Evolutionary conservation across 2,888 invertebrate genomes (phyloP), one percentile per base, ranked within the genome.

Genomic region (Alviniconcha strummeri): DNA sequence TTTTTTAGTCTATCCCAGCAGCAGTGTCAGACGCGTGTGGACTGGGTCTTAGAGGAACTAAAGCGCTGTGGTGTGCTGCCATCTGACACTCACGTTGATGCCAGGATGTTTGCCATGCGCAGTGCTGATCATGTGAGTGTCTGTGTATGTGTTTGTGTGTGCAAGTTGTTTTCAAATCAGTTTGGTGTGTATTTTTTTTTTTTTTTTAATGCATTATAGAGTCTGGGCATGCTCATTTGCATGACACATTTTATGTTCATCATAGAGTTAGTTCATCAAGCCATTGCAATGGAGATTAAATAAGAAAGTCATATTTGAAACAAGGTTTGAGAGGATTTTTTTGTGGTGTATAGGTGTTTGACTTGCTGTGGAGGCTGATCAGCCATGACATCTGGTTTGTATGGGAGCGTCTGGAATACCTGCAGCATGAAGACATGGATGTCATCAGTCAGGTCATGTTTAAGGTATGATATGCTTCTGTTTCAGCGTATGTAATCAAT

Each of bases 341-440:
- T 36, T 36, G 1, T 36, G 36, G 36, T 75, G 83, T 85, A 8
- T 84, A 93, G 93, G 92, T 93, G 54, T 93, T 93, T 90, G 90
- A 92, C 77, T 84, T 93, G 55, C 86, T 93, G n/a, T 93, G 93
- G 93, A 85, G 92, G 57, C 87, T 93, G 74, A 91, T 93, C 83
- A 90, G 91, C 80, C 92, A 93, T 89, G 93, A 93, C 84, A 91
- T 93, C 71, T 93, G 92, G 92, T 93, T 93, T 89, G 89, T 93
- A 6, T 93, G 93, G 93, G 93, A 93, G 84, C 86, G 93, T 78
- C 91, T 91, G 7, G 93, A 93, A 84, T 93, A 90, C 86, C 88
- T 93, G 15, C 92, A 92, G 83, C 92, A 92, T 57, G 88, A 90
- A 6, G 91, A 92, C 84, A 87, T 88, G n/a, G 91, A 92, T 75